Percentiles rank a stretch among this genome's conserved stretches.
These are phyloP conservation scores for Pseudoips prasinana DNA, from an alignment of 2,888 invertebrate genomes.

Conservation along the genomic window DNA sequence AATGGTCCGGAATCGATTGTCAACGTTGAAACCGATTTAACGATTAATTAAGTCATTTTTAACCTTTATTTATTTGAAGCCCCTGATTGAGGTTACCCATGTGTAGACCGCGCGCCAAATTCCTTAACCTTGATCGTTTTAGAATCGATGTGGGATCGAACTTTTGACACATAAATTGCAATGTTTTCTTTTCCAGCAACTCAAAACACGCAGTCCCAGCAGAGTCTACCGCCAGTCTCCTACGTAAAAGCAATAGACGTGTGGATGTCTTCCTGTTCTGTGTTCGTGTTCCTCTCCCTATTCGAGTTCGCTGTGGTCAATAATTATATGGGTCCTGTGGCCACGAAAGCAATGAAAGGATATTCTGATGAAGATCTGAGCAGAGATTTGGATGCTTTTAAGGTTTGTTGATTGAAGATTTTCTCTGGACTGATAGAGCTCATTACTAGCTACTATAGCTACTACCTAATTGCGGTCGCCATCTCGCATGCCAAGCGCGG, in stretches of 20 bases:
- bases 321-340: slow-evolving; percentile 93
- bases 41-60: no score
- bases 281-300: slow-evolving; percentile 94
- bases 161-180: no score
- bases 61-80: no score
- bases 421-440: not conserved
- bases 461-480: no score
- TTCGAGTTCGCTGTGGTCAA: slow-evolving; percentile 96
- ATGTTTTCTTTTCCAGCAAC: slow-evolving; percentile 85
- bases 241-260: slow-evolving; percentile 96
- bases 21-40: no score
- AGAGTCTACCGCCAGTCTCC: slow-evolving; percentile 93
- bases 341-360: slow-evolving; percentile 94
- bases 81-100: no score
- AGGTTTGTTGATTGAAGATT: slow-evolving; percentile 83
- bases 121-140: no score
- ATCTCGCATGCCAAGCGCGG: no score
- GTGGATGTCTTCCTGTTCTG: slow-evolving; percentile 96
- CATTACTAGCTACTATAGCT: no score
- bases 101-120: no score
- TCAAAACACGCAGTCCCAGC: slow-evolving; percentile 95
- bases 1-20: no score
- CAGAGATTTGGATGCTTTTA: slow-evolving; percentile 88
- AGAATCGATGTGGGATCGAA: no score
- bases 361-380: slow-evolving; percentile 92